Evolutionary conservation across 2,113 vertebrate species (phyloP), one percentile per base, ranked within the genome.

Genomic region (Girardinichthys multiradiatus): DNA sequence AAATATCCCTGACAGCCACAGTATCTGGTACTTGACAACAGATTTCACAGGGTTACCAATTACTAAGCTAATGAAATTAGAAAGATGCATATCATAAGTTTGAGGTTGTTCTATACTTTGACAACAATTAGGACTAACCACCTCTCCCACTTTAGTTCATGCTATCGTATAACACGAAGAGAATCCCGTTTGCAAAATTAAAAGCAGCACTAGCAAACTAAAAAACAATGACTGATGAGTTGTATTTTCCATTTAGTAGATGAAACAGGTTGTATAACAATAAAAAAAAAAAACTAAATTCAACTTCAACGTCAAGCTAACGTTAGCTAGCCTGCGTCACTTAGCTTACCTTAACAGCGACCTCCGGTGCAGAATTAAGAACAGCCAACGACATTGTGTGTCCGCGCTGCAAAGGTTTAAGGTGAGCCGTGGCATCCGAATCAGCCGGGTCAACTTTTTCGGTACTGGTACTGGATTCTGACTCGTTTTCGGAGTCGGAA

Each of bases 291-390:
- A n/a, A 26, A 65, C 24, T 64, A 17, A 58, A 14, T 26, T 24
- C 3, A 48, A 26, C 1, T 74, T 24, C 19, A 39, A 35, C 4
- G 21, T 15, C 3, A 45, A 8, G 81, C 81, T 84, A 86, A 48
- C 14, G 65, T 10, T 68, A 82, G 74, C 70, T 77, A 83, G 69
- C 70, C n/a, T 1, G 9, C 17, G 71, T 83, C 85, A 64, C 83
- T 91, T 93, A 99, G 79, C 87, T 91, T 92, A 99, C 98, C 96
- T 99, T 99, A 64, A 99, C 97, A 1, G 96, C 96, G 57, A 98
- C 96, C 87, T 97, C 96, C 0, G 97, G 97, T 42, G 97, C 97
- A 12, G 95, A 93, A 89, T 97, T 95, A 15, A 98, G 94, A 26
- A 93, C 70, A 54, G 92, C 87, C 59, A 96, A 64, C 28, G 94